Evolutionary conservation across 2,888 invertebrate genomes (phyloP).

Genomic region (Agrochola macilenta): DNA sequence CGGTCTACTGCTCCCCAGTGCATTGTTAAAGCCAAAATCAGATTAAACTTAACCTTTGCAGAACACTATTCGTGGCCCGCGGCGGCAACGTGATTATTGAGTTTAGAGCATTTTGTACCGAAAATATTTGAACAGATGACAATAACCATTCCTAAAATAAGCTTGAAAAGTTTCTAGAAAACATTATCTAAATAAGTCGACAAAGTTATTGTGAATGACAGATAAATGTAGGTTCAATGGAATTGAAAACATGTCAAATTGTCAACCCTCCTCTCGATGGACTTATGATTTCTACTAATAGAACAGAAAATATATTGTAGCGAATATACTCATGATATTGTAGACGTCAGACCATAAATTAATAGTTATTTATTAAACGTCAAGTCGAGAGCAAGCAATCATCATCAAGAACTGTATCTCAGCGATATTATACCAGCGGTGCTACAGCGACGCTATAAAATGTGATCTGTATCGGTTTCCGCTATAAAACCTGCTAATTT

Average conservation of each 20-base stretch:
- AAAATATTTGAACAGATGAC: constrained; percentile 27
- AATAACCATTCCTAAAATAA: constrained; percentile 14
- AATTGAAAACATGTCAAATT: constrained; percentile 66
- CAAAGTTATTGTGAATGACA: constrained; percentile 34
- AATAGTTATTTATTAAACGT: constrained; percentile 37
- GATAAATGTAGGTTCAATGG: constrained; percentile 43
- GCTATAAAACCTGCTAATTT: constrained; percentile 36
- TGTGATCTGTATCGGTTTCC: constrained; percentile 21
- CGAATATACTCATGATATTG: constrained; percentile 37
- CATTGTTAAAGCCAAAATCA: constrained; percentile 81
- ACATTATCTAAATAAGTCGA: neutral
- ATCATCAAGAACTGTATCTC: constrained; percentile 29
- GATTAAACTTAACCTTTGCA: constrained; percentile 83
- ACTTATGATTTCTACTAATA: constrained; percentile 49
- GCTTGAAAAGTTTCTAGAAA: constrained; percentile 12
- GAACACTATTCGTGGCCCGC: constrained; percentile 74
- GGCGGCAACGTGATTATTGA: constrained; percentile 66
- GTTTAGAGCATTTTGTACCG: constrained; percentile 51
- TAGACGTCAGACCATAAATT: constrained; percentile 56
- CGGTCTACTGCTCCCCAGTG: constrained; percentile 73
- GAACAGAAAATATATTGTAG: constrained; percentile 56
- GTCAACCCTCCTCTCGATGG: constrained; percentile 69
- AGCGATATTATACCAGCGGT: constrained; percentile 16
- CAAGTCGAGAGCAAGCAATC: constrained; percentile 32
- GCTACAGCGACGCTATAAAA: constrained; percentile 13